A percentile compares a stretch with the other conserved stretches of the same genome.
Evolutionary conservation across 2,797 vertebrate genomes (phyloP).

Genomic region (Ctenopoma kingsleyae): DNA sequence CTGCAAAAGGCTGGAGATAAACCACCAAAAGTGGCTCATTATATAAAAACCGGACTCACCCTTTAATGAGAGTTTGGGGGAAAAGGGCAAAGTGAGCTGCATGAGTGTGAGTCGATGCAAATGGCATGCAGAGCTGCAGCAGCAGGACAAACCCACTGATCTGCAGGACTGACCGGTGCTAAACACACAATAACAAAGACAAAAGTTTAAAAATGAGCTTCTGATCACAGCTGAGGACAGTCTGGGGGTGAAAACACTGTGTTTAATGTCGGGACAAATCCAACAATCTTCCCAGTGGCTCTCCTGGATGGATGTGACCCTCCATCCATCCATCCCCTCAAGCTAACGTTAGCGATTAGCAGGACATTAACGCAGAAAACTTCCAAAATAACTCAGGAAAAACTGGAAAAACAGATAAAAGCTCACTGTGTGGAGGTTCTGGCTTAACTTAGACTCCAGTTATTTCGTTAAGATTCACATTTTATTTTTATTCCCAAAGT

Average conservation of each 20-base stretch:
- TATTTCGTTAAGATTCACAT: rapidly evolving
- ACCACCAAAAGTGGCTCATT: not conserved
- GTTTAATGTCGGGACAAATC: slow-evolving; percentile 8
- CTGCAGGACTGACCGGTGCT: not conserved
- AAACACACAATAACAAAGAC: not conserved
- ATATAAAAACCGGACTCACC: slow-evolving; percentile 12
- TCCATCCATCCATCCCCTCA: not conserved
- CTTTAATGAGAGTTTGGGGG: slow-evolving; percentile 46
- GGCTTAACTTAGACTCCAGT: too few relatives aligned
- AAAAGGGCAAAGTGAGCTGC: slow-evolving; percentile 41
- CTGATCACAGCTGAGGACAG: not conserved
- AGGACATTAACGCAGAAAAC: slow-evolving; percentile 13
- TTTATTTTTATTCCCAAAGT: not conserved
- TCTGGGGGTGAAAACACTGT: not conserved
- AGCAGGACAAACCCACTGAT: slow-evolving; percentile 48
- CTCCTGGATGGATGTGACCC: slow-evolving; percentile 29
- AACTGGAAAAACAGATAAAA: not conserved
- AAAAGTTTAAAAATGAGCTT: slow-evolving; percentile 14
- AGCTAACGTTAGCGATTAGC: slow-evolving; percentile 28
- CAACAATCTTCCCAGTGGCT: not conserved
- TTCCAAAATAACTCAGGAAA: not conserved
- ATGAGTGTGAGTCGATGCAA: slow-evolving; percentile 34
- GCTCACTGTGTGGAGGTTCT: not conserved
- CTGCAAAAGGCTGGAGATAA: not conserved
- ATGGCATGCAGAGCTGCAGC: slow-evolving; percentile 54